phyloP scores from a whole-genome alignment of 2,113 vertebrate species.

The Ciconia maguari region DNA sequence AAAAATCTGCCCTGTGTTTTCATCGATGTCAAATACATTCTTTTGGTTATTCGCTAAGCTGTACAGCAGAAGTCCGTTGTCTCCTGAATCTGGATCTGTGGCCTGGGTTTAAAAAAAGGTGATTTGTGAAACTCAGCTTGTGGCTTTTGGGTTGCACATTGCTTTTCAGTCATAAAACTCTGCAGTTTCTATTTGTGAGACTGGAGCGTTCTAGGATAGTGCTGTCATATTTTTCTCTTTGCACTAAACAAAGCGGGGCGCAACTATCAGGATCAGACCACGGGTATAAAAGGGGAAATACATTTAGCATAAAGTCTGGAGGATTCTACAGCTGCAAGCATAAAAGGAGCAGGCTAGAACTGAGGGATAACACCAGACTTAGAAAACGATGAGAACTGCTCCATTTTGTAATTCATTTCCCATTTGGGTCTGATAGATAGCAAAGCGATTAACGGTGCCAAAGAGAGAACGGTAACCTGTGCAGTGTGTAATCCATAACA shows the following conservation, averaged over 20 bases:
- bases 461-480: not conserved
- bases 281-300: not conserved
- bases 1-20: conserved; percentile 72
- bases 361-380: not conserved
- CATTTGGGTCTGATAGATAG: not conserved
- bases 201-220: not conserved
- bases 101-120: conserved; percentile 59
- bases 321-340: not conserved
- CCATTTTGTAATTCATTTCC: not conserved
- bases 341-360: not conserved
- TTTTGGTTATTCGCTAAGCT: conserved; percentile 26
- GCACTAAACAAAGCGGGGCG: not conserved
- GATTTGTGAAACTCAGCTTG: not conserved
- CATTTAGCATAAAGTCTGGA: not conserved
- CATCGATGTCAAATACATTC: conserved; percentile 64
- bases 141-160: not conserved
- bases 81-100: conserved; percentile 70
- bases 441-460: not conserved
- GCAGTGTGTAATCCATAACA: not conserved
- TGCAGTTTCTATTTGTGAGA: not conserved
- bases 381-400: not conserved
- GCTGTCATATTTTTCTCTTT: not conserved
- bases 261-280: not conserved
- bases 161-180: not conserved
- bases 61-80: conserved; percentile 66